Percentiles rank a stretch among this genome's conserved stretches.
These are phyloP conservation scores for Anoura caudifer DNA, from an alignment of 2,113 vertebrate genomes.

Conservation along the genomic window DNA sequence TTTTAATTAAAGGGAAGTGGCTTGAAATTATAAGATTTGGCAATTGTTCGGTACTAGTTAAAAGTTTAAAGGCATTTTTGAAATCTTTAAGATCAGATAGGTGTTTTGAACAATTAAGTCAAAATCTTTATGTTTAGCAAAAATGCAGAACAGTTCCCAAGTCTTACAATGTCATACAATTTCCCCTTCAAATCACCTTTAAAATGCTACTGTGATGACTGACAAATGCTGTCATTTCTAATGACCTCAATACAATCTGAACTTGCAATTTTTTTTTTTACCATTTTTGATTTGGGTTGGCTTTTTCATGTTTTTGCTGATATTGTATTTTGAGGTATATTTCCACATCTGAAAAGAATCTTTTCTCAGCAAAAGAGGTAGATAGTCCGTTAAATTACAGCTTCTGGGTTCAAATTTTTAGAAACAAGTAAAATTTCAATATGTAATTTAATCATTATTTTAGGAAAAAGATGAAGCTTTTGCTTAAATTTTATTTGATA, in stretches of 20 bases:
- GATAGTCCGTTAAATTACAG: neutral
- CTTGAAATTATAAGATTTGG: neutral
- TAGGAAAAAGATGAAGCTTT: neutral
- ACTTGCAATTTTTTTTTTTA: conserved; percentile 35
- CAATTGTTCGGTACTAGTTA: neutral
- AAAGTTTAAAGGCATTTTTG: neutral
- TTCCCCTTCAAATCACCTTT: conserved; percentile 3
- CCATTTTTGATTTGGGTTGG: neutral
- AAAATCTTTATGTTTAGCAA: neutral
- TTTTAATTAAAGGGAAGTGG: neutral
- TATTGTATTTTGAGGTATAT: neutral
- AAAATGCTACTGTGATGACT: conserved; percentile 30
- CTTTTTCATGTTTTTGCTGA: conserved; percentile 28
- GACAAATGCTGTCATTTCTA: neutral
- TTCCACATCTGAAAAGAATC: neutral
- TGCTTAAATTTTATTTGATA: neutral
- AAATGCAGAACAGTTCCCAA: neutral
- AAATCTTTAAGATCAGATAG: neutral
- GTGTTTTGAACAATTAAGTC: neutral
- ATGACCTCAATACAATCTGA: neutral
- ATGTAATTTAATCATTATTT: neutral
- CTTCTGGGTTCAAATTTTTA: neutral
- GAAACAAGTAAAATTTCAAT: neutral
- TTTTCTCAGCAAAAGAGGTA: neutral
- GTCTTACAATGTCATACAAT: neutral